Evolutionary conservation across 1,140 invertebrate species (phyloP), one percentile per base, ranked within the genome.

Genomic region (Nomia melanderi): DNA sequence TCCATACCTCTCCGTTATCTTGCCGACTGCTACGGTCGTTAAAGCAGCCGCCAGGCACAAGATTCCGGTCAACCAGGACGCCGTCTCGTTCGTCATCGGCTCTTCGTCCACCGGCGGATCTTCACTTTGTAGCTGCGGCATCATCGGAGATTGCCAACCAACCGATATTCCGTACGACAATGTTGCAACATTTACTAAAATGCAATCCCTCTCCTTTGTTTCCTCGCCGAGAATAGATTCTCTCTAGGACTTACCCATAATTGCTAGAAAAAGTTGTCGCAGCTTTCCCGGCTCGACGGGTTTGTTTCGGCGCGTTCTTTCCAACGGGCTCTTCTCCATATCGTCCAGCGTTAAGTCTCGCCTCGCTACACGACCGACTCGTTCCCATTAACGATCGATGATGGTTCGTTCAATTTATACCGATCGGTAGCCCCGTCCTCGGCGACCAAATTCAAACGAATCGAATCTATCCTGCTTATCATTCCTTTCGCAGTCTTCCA

Each of bases 61-160:
- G 0, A 88, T 79, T 14, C 89, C 92, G 0, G 89, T 92, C 20
- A 94, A 81, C 93, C 93, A 93, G 0, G 93, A 93, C 2, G 93
- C 86, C 17, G 85, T 87, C 14, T 91, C 89, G 36, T 92, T 89
- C 0, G 92, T 92, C 62, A 94, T 84, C 0, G 92, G 90, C 7
- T 29, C 71, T 0, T 39, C 73, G 5, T 91, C 92, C 0, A 92
- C 78, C 0, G 93, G 93, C 0, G 91, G 89, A 23, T 87, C 29
- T 0, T 86, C 56, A 1, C 91, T 91, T 63, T 91, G 88, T 1
- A 94, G 73, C n/a, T 89, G 78, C 0, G 91, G 92, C 11, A 91
- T 88, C 75, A 92, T 89, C 1, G 93, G 93, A 0, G 94, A 93
- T 11, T 92, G 81, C 94, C 94, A 94, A 14, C 93, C 93, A 0